Evolutionary conservation across 2,888 invertebrate species (phyloP).

Genomic region (Apamea sordens): DNA sequence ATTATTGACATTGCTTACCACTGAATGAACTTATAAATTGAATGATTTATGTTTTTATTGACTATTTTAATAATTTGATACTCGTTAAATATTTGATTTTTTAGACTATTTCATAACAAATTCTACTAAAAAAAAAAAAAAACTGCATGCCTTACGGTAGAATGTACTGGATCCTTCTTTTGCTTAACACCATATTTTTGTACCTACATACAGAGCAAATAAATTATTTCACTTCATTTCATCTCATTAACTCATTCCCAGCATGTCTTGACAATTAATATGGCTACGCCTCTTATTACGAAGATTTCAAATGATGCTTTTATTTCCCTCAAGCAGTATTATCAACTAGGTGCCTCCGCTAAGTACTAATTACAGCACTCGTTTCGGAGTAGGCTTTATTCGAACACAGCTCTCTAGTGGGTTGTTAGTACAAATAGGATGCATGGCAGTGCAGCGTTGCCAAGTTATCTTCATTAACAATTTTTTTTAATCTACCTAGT

Average conservation of each 20-base stretch:
- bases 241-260: conserved; percentile 8
- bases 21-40: no score
- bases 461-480: conserved; percentile 26
- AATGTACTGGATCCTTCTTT: no score
- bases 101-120: no score
- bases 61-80: no score
- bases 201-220: no score
- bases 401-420: conserved; percentile 64
- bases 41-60: no score
- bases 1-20: no score
- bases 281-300: conserved; percentile 8
- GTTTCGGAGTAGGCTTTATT: conserved; percentile 65
- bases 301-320: conserved; percentile 23
- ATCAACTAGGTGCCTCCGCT: conserved; percentile 38
- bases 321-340: conserved; percentile 25
- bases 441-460: conserved; percentile 23
- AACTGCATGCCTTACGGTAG: no score
- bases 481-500: neutral
- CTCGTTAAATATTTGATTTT: no score
- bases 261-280: conserved; percentile 11
- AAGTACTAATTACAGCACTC: conserved; percentile 64
- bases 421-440: conserved; percentile 42
- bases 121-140: no score
- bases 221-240: no score
- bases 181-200: no score